phyloP scores from a whole-genome alignment of 2,113 vertebrate genomes.

The Actenoides hombroni region DNA sequence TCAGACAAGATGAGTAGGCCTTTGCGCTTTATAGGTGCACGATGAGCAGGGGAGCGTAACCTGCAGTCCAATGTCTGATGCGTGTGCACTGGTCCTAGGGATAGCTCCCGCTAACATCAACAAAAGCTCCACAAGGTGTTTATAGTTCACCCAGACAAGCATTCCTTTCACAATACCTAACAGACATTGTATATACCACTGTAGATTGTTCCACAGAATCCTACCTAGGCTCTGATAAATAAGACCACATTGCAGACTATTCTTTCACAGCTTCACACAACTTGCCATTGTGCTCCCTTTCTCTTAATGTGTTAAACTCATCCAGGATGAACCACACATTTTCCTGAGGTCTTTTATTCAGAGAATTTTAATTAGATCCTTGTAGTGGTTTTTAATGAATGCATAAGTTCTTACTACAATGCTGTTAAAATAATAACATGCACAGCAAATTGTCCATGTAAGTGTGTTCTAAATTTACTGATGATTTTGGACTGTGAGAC shows the following conservation, averaged over 20 bases:
- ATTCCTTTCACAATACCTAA: background rate
- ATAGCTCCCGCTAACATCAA: conserved; percentile 1
- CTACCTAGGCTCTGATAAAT: background rate
- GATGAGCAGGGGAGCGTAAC: background rate
- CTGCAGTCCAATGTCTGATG: background rate
- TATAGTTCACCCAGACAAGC: background rate
- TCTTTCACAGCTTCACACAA: background rate
- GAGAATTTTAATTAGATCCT: background rate
- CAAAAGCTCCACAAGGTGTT: background rate
- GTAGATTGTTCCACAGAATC: background rate
- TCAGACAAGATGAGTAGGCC: background rate
- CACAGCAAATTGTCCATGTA: background rate
- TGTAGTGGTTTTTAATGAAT: background rate
- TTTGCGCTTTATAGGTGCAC: rapidly evolving
- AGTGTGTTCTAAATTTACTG: conserved; percentile 41
- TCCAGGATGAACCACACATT: background rate
- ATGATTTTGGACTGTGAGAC: background rate
- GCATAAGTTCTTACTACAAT: background rate
- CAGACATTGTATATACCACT: background rate
- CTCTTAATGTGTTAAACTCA: background rate
- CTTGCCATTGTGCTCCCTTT: background rate
- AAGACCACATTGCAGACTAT: rapidly evolving
- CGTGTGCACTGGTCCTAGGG: background rate
- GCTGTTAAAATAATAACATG: background rate
- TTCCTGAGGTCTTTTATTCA: background rate